These are phyloP conservation scores for Aleiodes testaceus DNA, from an alignment of 2,888 invertebrate genomes.

Conservation along the genomic window DNA sequence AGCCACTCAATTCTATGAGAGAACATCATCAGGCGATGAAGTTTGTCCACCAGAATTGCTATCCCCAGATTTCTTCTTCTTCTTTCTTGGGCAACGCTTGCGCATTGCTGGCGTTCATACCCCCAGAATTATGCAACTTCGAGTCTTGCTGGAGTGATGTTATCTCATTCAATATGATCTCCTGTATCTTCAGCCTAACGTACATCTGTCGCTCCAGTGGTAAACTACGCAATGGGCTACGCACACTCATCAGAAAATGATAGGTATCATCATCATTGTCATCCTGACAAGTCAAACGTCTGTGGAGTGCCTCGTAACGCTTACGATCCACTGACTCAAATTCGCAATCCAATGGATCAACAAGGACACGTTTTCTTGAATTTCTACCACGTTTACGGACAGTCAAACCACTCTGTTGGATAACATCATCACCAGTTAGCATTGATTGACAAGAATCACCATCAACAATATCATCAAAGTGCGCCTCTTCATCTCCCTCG, in stretches of 20 bases:
- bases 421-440: slow-evolving; percentile 58
- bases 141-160: slow-evolving; percentile 57
- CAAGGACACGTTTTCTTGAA: slow-evolving; percentile 56
- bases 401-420: slow-evolving; percentile 57
- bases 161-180: slow-evolving; percentile 62
- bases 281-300: slow-evolving; percentile 51
- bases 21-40: slow-evolving; percentile 47
- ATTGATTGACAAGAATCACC: slow-evolving; percentile 62
- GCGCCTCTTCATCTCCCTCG: slow-evolving; percentile 62
- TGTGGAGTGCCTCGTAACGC: slow-evolving; percentile 55
- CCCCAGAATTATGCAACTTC: slow-evolving; percentile 50
- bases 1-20: background rate
- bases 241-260: slow-evolving; percentile 63
- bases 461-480: slow-evolving; percentile 60
- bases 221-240: slow-evolving; percentile 60
- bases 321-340: slow-evolving; percentile 58
- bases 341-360: slow-evolving; percentile 55
- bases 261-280: slow-evolving; percentile 63
- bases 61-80: slow-evolving; percentile 49
- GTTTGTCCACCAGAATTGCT: slow-evolving; percentile 48
- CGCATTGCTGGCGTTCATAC: no score
- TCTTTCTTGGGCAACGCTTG: no score
- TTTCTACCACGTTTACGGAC: slow-evolving; percentile 56
- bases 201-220: slow-evolving; percentile 63
- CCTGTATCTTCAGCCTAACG: slow-evolving; percentile 61